phyloP scores from a whole-genome alignment of 2,888 invertebrate species.

The Alcis repandata region DNA sequence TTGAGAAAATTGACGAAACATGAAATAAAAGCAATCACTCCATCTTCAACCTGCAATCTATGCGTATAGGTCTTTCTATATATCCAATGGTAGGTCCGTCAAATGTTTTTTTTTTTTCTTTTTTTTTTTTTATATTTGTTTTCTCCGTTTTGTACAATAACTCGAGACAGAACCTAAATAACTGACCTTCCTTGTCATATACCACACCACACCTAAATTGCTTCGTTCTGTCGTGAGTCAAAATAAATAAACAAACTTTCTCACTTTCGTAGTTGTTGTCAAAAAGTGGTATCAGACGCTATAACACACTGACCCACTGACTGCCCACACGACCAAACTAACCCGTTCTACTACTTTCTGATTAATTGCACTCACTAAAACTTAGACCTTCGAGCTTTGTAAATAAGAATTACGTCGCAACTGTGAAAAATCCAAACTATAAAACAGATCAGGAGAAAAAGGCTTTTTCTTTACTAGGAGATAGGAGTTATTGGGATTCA shows the following conservation, averaged over 20 bases:
- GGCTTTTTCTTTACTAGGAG: too few relatives aligned
- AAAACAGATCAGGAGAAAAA: neutral
- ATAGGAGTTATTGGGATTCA: too few relatives aligned
- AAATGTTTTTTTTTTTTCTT: too few relatives aligned
- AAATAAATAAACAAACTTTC: constrained; percentile 17
- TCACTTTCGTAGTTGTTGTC: constrained; percentile 9
- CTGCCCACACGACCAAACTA: constrained; percentile 31
- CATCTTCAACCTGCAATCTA: too few relatives aligned
- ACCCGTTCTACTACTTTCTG: constrained; percentile 43
- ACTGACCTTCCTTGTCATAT: too few relatives aligned
- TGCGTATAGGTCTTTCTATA: too few relatives aligned
- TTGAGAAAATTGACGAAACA: too few relatives aligned
- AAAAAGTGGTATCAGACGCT: constrained; percentile 18
- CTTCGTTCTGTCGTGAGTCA: neutral
- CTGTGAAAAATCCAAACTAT: neutral
- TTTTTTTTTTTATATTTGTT: too few relatives aligned
- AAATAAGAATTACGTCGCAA: neutral
- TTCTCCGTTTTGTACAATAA: too few relatives aligned
- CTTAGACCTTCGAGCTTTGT: constrained; percentile 12
- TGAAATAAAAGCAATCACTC: too few relatives aligned
- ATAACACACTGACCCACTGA: constrained; percentile 39
- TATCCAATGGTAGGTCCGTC: too few relatives aligned
- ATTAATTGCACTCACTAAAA: constrained; percentile 34
- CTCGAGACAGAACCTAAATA: too few relatives aligned
- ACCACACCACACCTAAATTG: neutral